Conservation (phyloP, 2,797 vertebrate genomes). For the Neopelma chrysocephalum region DNA sequence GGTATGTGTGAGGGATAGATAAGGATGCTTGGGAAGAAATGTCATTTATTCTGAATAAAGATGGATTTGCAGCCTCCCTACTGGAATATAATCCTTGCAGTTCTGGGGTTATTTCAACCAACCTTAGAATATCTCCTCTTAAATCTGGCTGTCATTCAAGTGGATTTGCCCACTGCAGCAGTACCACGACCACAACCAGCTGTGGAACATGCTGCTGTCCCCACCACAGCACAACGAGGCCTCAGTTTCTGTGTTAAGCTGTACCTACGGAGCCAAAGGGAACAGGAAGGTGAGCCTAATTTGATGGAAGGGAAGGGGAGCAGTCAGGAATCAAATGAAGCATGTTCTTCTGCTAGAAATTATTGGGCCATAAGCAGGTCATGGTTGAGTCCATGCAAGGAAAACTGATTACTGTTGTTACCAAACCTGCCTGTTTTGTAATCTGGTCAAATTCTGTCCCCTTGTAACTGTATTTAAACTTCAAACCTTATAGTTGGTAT, state of each 20-base stretch:
- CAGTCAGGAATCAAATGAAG: not conserved
- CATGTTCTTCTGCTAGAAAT: not conserved
- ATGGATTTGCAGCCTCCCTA: constrained; percentile 16
- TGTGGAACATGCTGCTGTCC: not conserved
- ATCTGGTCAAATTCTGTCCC: not conserved
- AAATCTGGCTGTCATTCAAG: constrained; percentile 4
- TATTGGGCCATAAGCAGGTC: not conserved
- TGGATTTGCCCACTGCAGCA: not conserved
- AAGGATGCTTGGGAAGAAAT: constrained; percentile 44
- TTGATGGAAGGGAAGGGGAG: not conserved
- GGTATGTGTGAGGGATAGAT: constrained; percentile 54
- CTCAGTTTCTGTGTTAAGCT: not conserved
- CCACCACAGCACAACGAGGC: not conserved
- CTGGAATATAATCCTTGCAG: constrained; percentile 39
- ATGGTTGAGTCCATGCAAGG: not conserved
- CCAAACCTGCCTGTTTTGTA: not conserved
- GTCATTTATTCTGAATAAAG: constrained; percentile 32
- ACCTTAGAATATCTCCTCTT: not conserved
- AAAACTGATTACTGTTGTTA: not conserved
- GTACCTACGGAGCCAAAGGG: not conserved
- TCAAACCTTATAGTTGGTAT: not conserved
- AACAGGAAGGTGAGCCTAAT: not conserved
- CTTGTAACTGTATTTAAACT: not conserved
- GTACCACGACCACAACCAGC: not conserved
- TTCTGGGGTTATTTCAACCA: constrained; percentile 51